Percentiles rank a stretch among this genome's conserved stretches.
Conservation (phyloP, 1,140 invertebrate species). For the Penaeus chinensis region DNA sequence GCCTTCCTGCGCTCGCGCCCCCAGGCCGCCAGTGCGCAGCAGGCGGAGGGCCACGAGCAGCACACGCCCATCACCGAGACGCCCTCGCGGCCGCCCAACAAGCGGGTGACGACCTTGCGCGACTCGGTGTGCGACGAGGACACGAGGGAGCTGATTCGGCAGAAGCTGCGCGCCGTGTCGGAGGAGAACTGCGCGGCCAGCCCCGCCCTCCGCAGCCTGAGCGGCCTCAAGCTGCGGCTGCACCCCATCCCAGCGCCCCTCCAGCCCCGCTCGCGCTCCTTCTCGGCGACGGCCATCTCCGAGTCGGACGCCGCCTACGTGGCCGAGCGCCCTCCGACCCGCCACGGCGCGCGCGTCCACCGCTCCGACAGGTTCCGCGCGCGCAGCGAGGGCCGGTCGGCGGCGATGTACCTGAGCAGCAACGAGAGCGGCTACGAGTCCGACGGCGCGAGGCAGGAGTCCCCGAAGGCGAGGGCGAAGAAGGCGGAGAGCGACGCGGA, state of each 20-base stretch:
- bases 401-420: slow-evolving; percentile 73
- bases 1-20: slow-evolving; percentile 79
- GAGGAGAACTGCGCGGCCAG: slow-evolving; percentile 59
- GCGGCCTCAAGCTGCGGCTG: slow-evolving; percentile 42
- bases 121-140: slow-evolving; percentile 54
- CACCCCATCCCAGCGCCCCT: slow-evolving; percentile 25
- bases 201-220: slow-evolving; percentile 40
- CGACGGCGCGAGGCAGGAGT: slow-evolving; percentile 73
- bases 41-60: background rate
- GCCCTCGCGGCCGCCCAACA: slow-evolving; percentile 8
- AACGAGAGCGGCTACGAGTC: slow-evolving; percentile 87
- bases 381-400: slow-evolving; percentile 73
- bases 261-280: slow-evolving; percentile 53
- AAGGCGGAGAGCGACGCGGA: slow-evolving; percentile 64
- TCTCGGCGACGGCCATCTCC: slow-evolving; percentile 69
- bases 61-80: slow-evolving; percentile 24
- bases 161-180: slow-evolving; percentile 59
- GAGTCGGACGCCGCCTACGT: slow-evolving; percentile 74
- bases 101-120: slow-evolving; percentile 32
- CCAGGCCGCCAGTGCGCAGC: slow-evolving; percentile 23
- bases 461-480: slow-evolving; percentile 42
- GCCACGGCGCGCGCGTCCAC: background rate
- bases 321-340: slow-evolving; percentile 65
- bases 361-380: slow-evolving; percentile 67
- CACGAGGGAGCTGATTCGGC: slow-evolving; percentile 57